Base-by-base conservation (phyloP, 2,888 invertebrate genomes). In the Salticus scenicus region DNA sequence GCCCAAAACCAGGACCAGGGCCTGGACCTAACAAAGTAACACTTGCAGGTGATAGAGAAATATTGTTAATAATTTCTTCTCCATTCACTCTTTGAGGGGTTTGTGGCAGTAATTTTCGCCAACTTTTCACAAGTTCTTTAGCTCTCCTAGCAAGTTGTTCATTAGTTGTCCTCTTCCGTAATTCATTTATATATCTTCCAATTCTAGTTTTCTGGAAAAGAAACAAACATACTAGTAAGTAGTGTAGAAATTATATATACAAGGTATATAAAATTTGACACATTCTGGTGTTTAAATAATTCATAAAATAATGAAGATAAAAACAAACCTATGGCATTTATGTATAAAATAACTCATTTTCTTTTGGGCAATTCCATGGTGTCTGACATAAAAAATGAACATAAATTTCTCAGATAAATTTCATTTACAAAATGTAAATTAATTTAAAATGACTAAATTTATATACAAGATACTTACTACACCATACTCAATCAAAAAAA, bases 111-210 rank as follows among this genome's bases (percentile, higher is more conserved):
- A 96, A 94, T 92, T 95, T 95, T 90, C 98, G 94, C 98, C 98
- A 98, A 92, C 95, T 94, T 90, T 97, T 96, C 81, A 98, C 94
- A 91, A 98, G 93, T 91, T 96, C 96, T 92, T 98, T 98, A 82
- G 97, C 96, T 89, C 98, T 94, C 90, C 95, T 95, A 76, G 97
- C 97, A 91, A 98, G 93, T 87, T 94, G 93, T 89, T 96, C 96
- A 91, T 97, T 95, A 84, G 93, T 93, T 63, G 97, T 96, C 92
- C 96, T 96, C 86, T 96, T 93, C 79, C 98, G 94, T 74, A 98
- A 93, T 91, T 97, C 97, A 92, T 98, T 98, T 92, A 98, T 95
- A 91, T 96, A 95, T 92, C 95, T 96, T 57, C 97, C 98, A 91
- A 98, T 93, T 94, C 98, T 93, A 94, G 98, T 98, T 94, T 95